Base-by-base conservation (phyloP, 2,113 vertebrate species). In the Psophia crepitans region DNA sequence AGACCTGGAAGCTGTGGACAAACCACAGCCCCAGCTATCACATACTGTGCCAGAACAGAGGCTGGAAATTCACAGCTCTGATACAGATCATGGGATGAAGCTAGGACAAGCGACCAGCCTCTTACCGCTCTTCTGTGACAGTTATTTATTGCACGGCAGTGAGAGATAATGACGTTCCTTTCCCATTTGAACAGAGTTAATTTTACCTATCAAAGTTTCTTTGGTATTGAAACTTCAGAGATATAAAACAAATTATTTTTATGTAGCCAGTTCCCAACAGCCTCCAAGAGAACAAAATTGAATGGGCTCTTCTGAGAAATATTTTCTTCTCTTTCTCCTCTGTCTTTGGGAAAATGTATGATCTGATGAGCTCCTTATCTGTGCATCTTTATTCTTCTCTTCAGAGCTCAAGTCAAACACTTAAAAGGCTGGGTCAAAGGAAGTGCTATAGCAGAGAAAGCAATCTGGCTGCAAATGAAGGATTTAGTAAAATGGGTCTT, bases 341-440 rank as follows among this genome's bases (percentile, higher is more conserved):
- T 84, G 53, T 66, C 84, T 90, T 85, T 83, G 87, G 69, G 74
- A 87, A 93, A 85, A 77, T 39, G 22, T 26, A 41, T 66, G 49
- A 84, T 57, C 81, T 85, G 81, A 87, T 51, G 78, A 93, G 27
- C 39, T 79, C 78, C 23, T 91, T 94, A 54, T 63, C 70, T 80
- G 44, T 48, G 30, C 81, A 57, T 88, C 84, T 93, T 89, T 85
- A 46, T 81, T 89, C 60, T 92, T 92, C 79, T 66, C 68, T 58
- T 86, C 66, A 77, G 82, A 73, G 46, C 15, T 63, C 37, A 78
- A 86, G 83, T 75, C 60, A 68, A 93, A 74, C 51, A 19, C 35
- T 89, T 56, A 81, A 81, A 92, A 71, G 46, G 20, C 79, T 71
- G 60, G 64, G 80, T 95, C 76, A 95, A 88, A 94, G 90, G 39